Conservation (phyloP, 2,888 invertebrate genomes). For the Idaea straminata region DNA sequence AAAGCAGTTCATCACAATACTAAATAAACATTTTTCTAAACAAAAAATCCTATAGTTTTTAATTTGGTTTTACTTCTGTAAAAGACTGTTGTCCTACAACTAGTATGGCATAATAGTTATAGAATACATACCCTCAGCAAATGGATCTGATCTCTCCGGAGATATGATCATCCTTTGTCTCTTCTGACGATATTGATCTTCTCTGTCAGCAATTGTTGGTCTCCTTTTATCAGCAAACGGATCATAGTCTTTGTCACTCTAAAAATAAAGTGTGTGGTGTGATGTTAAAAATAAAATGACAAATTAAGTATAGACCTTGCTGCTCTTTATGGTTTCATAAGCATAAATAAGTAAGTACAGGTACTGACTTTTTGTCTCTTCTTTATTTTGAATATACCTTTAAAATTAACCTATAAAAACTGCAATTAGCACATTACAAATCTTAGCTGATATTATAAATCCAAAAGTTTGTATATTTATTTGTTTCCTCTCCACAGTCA, state of each 20-base stretch:
- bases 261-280: conserved; percentile 24
- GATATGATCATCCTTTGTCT: conserved; percentile 95
- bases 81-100: not conserved
- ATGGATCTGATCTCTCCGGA: conserved; percentile 97
- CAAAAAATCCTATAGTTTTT: not conserved
- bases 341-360: too few species aligned
- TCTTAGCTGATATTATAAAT: too few species aligned
- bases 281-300: too few species aligned
- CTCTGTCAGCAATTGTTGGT: conserved; percentile 96
- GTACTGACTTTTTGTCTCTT: too few species aligned
- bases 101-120: not conserved
- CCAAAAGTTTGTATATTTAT: too few species aligned
- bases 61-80: not conserved
- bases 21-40: not conserved
- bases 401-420: too few species aligned
- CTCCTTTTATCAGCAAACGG: conserved; percentile 95
- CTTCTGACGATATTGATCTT: conserved; percentile 97
- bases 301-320: too few species aligned
- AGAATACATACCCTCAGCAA: conserved; percentile 93
- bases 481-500: too few species aligned
- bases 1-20: too few species aligned
- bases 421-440: too few species aligned
- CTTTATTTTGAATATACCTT: too few species aligned
- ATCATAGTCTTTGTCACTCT: conserved; percentile 96
- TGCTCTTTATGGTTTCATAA: too few species aligned